These are phyloP conservation scores for Pogonomyrmex barbatus DNA, from an alignment of 1,140 invertebrate species.

Conservation along the genomic window DNA sequence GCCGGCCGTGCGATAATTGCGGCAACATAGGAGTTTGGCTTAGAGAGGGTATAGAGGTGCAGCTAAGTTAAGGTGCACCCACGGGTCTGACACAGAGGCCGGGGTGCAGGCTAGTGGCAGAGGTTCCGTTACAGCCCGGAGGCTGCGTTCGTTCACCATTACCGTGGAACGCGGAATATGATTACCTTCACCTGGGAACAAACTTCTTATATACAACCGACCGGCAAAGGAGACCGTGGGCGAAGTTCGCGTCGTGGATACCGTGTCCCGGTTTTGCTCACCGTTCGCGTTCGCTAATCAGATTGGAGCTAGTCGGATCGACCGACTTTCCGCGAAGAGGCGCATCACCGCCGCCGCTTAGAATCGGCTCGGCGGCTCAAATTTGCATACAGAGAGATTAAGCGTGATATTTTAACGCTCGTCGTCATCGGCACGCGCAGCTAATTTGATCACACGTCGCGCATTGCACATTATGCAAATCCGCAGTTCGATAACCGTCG, in stretches of 20 bases:
- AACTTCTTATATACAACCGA: conserved; percentile 53
- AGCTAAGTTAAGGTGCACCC: conserved; percentile 66
- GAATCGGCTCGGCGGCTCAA: conserved; percentile 1
- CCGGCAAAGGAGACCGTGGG: conserved; percentile 67
- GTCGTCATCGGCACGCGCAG: conserved; percentile 35
- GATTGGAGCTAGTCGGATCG: conserved; percentile 52
- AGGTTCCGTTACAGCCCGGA: conserved; percentile 82
- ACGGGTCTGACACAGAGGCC: conserved; percentile 70
- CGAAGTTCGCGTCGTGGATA: conserved; percentile 68
- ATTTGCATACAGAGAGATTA: conserved; percentile 54
- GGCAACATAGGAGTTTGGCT: conserved; percentile 61
- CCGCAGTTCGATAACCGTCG: conserved; percentile 25
- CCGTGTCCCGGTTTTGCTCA: conserved; percentile 69
- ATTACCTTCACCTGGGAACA: conserved; percentile 82
- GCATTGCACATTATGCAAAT: conserved; percentile 66
- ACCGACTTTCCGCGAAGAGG: conserved; percentile 44
- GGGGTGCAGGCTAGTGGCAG: conserved; percentile 76
- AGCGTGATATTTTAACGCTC: not conserved
- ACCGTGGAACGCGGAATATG: conserved; percentile 85
- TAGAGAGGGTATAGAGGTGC: conserved; percentile 54
- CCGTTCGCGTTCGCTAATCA: conserved; percentile 59
- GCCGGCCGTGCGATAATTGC: conserved; percentile 74
- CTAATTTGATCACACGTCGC: conserved; percentile 57
- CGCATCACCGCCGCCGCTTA: conserved; percentile 4
- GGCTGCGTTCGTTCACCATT: conserved; percentile 82